phyloP scores from a whole-genome alignment of 1,140 invertebrate genomes.

The Philotrypesis tridentata region DNA sequence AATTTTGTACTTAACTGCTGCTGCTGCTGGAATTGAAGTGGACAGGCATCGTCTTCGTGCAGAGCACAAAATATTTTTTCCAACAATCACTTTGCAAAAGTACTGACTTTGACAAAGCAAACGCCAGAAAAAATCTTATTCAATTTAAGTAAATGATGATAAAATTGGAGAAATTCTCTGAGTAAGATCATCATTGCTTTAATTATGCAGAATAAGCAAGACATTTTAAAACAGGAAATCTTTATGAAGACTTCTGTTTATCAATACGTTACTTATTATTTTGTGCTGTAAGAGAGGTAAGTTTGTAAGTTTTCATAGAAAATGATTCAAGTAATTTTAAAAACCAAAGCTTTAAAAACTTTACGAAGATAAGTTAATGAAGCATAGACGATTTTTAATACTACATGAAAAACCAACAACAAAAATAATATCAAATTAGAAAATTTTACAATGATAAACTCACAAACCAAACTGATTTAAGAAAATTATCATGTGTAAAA shows the following conservation, averaged over 20 bases:
- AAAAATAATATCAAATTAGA: not conserved
- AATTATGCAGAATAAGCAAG: slow-evolving; percentile 21
- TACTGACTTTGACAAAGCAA: not conserved
- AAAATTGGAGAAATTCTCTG: not conserved
- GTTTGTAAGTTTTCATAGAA: too few relatives aligned
- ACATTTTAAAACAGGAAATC: not conserved
- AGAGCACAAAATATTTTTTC: not conserved
- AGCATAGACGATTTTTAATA: not conserved
- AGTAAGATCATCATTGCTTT: not conserved
- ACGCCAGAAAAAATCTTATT: slow-evolving; percentile 7
- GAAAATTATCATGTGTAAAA: slow-evolving; percentile 28
- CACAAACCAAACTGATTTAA: not conserved
- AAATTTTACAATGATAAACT: slow-evolving; percentile 19
- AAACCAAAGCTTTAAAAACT: not conserved
- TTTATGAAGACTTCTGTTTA: not conserved
- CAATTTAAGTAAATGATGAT: slow-evolving; percentile 16
- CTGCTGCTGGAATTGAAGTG: not conserved
- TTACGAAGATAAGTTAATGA: not conserved
- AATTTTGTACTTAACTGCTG: slow-evolving; percentile 3
- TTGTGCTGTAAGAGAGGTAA: not conserved
- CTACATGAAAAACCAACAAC: slow-evolving; percentile 1
- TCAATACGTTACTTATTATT: slow-evolving; percentile 12
- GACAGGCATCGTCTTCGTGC: not conserved
- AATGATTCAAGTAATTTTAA: not conserved
- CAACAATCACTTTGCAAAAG: not conserved